Conservation (phyloP, 2,888 invertebrate genomes). For the Dryobotodes eremita region DNA sequence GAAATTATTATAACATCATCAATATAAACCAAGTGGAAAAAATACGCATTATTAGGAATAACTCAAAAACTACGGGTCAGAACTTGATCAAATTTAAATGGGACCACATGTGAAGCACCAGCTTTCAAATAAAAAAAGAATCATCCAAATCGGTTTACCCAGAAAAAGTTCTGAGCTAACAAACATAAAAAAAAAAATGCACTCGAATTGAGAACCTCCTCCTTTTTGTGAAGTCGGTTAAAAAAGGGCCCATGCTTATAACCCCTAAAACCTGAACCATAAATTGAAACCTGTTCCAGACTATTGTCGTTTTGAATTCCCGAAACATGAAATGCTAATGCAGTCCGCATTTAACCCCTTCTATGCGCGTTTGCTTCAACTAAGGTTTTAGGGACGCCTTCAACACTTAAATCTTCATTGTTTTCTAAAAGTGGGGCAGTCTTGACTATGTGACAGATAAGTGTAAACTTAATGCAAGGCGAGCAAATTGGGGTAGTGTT, state of each 20-base stretch:
- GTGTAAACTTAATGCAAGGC: slow-evolving; percentile 44
- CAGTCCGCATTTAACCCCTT: slow-evolving; percentile 5
- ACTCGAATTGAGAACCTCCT: too few species aligned
- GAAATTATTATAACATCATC: too few species aligned
- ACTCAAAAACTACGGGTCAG: too few species aligned
- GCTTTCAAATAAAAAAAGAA: too few species aligned
- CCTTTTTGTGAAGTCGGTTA: too few species aligned
- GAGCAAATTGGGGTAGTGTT: neutral
- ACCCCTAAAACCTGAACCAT: neutral
- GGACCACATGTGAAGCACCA: too few species aligned
- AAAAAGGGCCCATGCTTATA: neutral
- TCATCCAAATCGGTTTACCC: too few species aligned
- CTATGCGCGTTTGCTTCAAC: slow-evolving; percentile 28
- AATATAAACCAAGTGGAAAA: too few species aligned
- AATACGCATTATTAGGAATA: too few species aligned
- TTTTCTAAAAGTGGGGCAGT: slow-evolving; percentile 42
- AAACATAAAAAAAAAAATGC: too few species aligned
- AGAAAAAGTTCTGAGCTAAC: too few species aligned
- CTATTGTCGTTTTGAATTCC: neutral
- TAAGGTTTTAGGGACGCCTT: slow-evolving; percentile 23
- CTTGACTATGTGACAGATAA: slow-evolving; percentile 47
- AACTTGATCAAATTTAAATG: too few species aligned
- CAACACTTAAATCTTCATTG: slow-evolving; percentile 26
- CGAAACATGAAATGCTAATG: neutral
- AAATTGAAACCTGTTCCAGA: neutral